phyloP scores from a whole-genome alignment of 92 coral and sea anemone species.

The Zoanthus sociatus region DNA sequence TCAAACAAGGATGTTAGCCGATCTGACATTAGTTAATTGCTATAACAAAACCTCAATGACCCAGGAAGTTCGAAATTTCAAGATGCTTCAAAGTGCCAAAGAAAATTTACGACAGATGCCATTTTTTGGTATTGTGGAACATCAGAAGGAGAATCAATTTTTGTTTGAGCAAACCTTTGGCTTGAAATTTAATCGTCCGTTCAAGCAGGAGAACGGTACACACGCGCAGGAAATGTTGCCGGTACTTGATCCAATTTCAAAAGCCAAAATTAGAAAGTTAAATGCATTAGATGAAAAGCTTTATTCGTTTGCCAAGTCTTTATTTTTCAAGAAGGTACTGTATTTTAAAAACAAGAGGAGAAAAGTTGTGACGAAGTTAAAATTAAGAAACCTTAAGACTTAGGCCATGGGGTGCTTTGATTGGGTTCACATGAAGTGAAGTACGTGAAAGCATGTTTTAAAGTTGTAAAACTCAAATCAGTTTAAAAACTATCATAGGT shows the following conservation, averaged over 20 bases:
- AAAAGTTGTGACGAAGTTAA: background rate
- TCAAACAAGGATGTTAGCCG: constrained; percentile 92
- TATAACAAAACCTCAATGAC: constrained; percentile 69
- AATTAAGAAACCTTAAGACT: background rate
- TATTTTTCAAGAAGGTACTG: constrained; percentile 84
- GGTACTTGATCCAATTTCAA: constrained; percentile 35
- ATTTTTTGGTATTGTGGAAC: constrained; percentile 91
- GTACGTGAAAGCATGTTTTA: background rate
- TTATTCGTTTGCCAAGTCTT: constrained; percentile 80
- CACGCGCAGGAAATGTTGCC: constrained; percentile 67
- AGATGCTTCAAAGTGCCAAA: constrained; percentile 85
- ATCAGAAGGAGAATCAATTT: constrained; percentile 90
- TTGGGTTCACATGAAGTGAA: background rate
- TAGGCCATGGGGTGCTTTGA: background rate
- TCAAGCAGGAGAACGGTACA: constrained; percentile 71
- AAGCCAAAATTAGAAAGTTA: constrained; percentile 60
- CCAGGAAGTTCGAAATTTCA: constrained; percentile 69
- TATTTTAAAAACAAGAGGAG: constrained; percentile 66
- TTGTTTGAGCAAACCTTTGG: constrained; percentile 94
- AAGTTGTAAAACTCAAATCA: background rate
- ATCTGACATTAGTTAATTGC: constrained; percentile 82
- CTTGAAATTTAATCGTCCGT: constrained; percentile 72
- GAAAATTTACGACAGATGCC: constrained; percentile 84
- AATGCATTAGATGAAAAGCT: constrained; percentile 78
- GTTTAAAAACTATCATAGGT: background rate